Percentiles rank a stretch among this genome's conserved stretches.
These are phyloP conservation scores for Drosophila niveifrons DNA, from an alignment of 2,888 invertebrate species.

Conservation along the genomic window DNA sequence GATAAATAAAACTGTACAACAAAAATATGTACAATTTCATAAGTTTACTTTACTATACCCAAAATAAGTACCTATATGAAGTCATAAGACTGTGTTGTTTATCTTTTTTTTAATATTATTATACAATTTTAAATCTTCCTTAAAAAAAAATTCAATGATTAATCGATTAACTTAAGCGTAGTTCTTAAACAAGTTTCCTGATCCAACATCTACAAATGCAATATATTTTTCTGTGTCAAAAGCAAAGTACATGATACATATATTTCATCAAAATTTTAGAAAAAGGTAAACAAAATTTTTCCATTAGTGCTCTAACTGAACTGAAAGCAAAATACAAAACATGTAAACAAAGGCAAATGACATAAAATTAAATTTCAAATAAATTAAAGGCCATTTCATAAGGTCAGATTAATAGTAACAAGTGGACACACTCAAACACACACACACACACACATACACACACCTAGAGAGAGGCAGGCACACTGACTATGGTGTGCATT, in stretches of 20 bases:
- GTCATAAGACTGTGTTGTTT: too few relatives aligned
- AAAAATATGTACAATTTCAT: too few relatives aligned
- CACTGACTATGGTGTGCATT: slow-evolving; percentile 9
- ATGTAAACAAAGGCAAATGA: neutral
- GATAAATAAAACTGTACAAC: too few relatives aligned
- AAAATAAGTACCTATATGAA: too few relatives aligned
- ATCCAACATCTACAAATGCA: neutral
- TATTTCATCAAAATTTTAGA: neutral
- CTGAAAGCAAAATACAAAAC: neutral
- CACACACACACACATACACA: slow-evolving; percentile 5
- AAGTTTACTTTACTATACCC: too few relatives aligned
- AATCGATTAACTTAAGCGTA: neutral
- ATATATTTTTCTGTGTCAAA: too few relatives aligned
- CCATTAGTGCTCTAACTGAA: neutral
- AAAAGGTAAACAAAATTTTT: neutral
- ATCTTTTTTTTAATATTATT: neutral
- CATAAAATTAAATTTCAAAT: slow-evolving; percentile 5
- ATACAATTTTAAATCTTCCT: neutral
- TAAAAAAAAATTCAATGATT: neutral
- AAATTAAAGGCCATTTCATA: slow-evolving; percentile 19
- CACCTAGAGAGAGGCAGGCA: neutral
- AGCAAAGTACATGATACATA: neutral
- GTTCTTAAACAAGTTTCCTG: neutral
- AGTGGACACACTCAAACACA: neutral
- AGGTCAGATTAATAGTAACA: slow-evolving; percentile 21